Conservation (phyloP, 2,888 invertebrate genomes). For the Colletes collaris region DNA sequence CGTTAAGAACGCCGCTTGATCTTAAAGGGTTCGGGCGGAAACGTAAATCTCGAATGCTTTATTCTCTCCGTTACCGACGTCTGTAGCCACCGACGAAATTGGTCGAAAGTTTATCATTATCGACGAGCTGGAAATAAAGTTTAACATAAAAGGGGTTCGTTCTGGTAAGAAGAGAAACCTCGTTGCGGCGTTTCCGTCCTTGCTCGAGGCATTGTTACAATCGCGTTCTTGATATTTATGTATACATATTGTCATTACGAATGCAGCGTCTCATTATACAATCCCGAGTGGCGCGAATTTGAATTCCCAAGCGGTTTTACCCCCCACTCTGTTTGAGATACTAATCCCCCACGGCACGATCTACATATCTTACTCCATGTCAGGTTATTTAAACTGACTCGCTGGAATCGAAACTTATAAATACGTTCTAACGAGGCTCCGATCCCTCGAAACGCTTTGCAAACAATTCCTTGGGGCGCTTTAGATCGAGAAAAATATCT, state of each 20-base stretch:
- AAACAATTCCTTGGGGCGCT: neutral
- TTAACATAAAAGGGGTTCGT: no score
- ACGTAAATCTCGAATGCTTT: constrained; percentile 16
- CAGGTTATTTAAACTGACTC: constrained; percentile 25
- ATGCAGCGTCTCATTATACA: constrained; percentile 2
- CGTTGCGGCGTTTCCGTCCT: neutral
- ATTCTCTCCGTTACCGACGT: neutral
- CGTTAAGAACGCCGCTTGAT: constrained; percentile 21
- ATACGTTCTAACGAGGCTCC: neutral
- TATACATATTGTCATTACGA: neutral
- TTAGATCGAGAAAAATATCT: neutral
- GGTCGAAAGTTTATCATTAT: constrained; percentile 7
- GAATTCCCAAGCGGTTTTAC: constrained; percentile 23
- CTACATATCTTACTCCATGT: constrained; percentile 11
- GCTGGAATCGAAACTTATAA: neutral
- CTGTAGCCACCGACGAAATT: neutral
- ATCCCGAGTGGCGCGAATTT: constrained; percentile 5
- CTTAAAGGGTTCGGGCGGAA: neutral
- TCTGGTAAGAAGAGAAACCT: neutral
- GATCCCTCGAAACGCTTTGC: neutral
- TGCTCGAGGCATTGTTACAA: neutral
- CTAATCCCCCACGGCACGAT: constrained; percentile 19
- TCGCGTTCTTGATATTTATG: constrained; percentile 38
- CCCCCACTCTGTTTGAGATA: neutral
- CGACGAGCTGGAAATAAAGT: no score